Conservation (phyloP, 2,797 vertebrate species). For the Coendou prehensilis region DNA sequence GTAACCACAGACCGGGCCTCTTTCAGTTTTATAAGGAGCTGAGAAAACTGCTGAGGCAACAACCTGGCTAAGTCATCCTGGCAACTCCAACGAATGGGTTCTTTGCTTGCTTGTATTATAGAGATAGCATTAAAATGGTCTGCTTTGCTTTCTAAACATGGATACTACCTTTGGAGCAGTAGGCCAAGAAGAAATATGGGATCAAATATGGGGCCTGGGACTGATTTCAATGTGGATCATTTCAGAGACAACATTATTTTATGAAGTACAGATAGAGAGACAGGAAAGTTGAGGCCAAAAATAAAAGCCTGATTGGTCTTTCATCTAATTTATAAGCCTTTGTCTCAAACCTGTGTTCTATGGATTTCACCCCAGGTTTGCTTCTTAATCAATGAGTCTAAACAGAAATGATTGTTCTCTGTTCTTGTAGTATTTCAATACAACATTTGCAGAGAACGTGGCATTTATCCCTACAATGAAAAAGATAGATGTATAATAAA, state of each 20-base stretch:
- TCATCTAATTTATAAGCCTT: not conserved
- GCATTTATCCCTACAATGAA: not conserved
- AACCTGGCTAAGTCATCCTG: not conserved
- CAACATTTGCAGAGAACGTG: not conserved
- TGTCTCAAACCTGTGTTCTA: not conserved
- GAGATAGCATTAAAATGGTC: not conserved
- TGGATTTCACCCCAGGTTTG: not conserved
- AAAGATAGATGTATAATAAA: not conserved
- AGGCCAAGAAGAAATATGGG: not conserved
- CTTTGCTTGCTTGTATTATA: not conserved
- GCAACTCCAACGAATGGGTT: not conserved
- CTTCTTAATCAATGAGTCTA: not conserved
- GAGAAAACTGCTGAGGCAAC: not conserved
- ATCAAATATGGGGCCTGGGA: not conserved
- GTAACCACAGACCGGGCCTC: not conserved
- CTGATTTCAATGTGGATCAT: not conserved
- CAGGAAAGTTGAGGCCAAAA: not conserved
- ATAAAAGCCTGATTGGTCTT: not conserved
- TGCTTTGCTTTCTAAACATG: conserved; percentile 29
- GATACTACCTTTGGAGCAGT: not conserved
- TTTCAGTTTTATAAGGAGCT: not conserved
- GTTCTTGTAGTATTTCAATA: not conserved
- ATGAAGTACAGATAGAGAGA: not conserved
- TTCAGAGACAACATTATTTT: not conserved
- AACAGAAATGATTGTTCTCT: not conserved